Evolutionary conservation across 2,797 vertebrate genomes (phyloP), one percentile per base, ranked within the genome.

Genomic region (Cygnus olor): DNA sequence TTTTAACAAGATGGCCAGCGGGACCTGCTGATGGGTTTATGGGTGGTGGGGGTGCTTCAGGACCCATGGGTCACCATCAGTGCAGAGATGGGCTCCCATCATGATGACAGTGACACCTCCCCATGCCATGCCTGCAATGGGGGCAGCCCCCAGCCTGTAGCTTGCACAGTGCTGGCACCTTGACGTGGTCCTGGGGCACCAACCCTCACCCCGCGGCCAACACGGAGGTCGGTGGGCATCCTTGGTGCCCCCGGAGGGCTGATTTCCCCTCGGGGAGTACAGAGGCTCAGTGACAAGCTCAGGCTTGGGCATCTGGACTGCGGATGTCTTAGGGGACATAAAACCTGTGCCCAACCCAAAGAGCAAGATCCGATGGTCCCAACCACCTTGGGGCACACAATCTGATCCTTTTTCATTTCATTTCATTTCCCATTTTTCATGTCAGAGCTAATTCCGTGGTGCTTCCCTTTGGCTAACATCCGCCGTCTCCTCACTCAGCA

Each of bases 331-430:
- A 45, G 24, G 38, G 11, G 15, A 51, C 22, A 27, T 8, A 8
- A 63, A 60, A 80, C 7, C 38, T 53, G 12, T 8, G 15, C 22
- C 44, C 22, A 28, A 30, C 25, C 4, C 34, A 38, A 36, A 56
- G 7, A 74, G 25, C 42, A 49, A 76, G 34, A 27, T 44, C 53
- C 1, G 0, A 30, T 4, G 3, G 2, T n/a, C 57, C 58, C 24
- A 25, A n/a, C 28, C 19, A 25, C 9, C 22, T 10, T 0, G 8
- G 44, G 44, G 16, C 30, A 28, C 15, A 1, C 0, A 0, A 27
- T 24, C 12, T 10, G 66, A 19, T 30, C 30, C 22, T 49, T 49
- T 49, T 49, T 24, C 47, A 24, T 24, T 49, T 49, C 22, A 49
- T 49, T 49, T 49, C 22, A 22, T 30, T n/a, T 47, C 27, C 56